phyloP scores from a whole-genome alignment of 2,888 invertebrate genomes.

The Nomada flava region DNA sequence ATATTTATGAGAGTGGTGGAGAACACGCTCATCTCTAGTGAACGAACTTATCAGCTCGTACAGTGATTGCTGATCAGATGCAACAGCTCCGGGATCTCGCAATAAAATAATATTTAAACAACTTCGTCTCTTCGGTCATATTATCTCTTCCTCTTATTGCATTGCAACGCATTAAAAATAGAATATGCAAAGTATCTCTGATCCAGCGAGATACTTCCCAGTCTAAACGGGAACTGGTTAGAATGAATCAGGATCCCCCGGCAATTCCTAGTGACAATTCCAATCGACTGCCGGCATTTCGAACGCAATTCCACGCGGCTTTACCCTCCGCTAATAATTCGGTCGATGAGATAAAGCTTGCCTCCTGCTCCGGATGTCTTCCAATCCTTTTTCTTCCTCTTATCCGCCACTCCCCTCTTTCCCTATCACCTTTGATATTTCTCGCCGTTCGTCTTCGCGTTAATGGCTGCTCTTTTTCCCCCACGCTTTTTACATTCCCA shows the following conservation, averaged over 20 bases:
- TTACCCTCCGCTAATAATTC: slow-evolving; percentile 39
- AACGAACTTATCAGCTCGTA: not conserved
- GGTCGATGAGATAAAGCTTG: slow-evolving; percentile 29
- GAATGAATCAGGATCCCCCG: too few species aligned
- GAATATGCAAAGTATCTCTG: too few species aligned
- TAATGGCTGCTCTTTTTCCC: slow-evolving; percentile 8
- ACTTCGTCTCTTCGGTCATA: too few species aligned
- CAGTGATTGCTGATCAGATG: too few species aligned
- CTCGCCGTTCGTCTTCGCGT: slow-evolving; percentile 9
- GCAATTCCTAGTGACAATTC: not conserved
- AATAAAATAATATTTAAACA: too few species aligned
- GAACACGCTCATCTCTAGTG: not conserved
- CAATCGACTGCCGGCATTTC: slow-evolving; percentile 29
- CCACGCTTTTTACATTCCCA: slow-evolving; percentile 16
- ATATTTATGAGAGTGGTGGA: slow-evolving; percentile 24
- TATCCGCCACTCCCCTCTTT: not conserved
- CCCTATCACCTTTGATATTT: slow-evolving; percentile 20
- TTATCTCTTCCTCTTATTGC: too few species aligned
- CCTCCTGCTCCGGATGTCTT: not conserved
- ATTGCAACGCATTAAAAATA: too few species aligned
- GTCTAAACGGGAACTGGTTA: too few species aligned
- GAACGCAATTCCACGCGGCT: slow-evolving; percentile 4
- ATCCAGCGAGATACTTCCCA: too few species aligned
- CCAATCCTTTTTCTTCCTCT: not conserved
- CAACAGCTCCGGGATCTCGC: too few species aligned